Percentiles rank a stretch among this genome's conserved stretches.
phyloP scores from a whole-genome alignment of 1,140 invertebrate species.

The Sarcophaga peregrina region DNA sequence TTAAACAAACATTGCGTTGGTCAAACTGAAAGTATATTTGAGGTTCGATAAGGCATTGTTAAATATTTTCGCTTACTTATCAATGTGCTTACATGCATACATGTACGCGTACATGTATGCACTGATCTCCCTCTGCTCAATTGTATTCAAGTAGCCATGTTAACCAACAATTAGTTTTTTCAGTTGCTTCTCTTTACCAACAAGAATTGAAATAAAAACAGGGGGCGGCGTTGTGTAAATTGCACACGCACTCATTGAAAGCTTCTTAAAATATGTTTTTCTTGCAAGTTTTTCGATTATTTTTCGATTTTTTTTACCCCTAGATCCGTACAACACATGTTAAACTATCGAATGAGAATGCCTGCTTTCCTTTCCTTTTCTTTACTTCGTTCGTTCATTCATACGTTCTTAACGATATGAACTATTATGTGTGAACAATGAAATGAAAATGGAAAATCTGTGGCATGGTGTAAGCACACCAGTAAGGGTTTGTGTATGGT shows the following conservation, averaged over 20 bases:
- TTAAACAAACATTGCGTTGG: not conserved
- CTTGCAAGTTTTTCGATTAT: too few species aligned
- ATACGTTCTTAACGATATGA: not conserved
- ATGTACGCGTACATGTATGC: too few species aligned
- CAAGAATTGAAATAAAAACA: not conserved
- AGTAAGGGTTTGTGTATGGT: not conserved
- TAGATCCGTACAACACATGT: not conserved
- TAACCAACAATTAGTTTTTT: conserved; percentile 38
- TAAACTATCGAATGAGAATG: not conserved
- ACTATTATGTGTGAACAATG: conserved; percentile 11
- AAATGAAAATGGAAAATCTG: not conserved
- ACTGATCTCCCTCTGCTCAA: too few species aligned
- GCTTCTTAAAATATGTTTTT: too few species aligned
- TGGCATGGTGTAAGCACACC: not conserved
- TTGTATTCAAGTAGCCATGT: conserved; percentile 17
- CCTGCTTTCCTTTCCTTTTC: too few species aligned
- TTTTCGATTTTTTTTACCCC: too few species aligned
- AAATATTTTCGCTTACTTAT: not conserved
- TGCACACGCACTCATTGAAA: not conserved
- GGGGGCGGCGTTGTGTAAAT: conserved; percentile 19
- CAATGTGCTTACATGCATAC: too few species aligned
- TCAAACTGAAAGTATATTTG: not conserved
- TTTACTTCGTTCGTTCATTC: too few species aligned
- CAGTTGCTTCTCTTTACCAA: conserved; percentile 11
- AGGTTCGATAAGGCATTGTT: not conserved